Evolutionary conservation across 2,888 invertebrate genomes (phyloP), one percentile per base, ranked within the genome.

Genomic region (Drosophila neoperkinsi): DNA sequence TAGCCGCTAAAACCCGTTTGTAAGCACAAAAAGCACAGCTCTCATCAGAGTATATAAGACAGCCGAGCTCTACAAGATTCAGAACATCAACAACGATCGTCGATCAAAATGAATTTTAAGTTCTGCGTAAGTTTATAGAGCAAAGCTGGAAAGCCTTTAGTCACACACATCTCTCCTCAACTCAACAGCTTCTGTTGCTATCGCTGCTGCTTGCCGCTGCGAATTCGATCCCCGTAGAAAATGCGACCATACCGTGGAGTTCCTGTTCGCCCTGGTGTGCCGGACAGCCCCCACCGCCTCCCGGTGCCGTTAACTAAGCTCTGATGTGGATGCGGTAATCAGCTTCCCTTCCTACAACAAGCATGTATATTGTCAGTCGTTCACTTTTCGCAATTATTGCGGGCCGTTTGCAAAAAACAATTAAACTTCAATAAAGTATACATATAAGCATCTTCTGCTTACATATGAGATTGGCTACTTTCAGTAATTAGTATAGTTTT

Each of bases 181-280:
- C 13, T 11, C n/a, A n/a, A 11, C 9, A 88, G 83, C 7, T 85
- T 7, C 4, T 74, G 13, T 7, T 85, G 30, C 31, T 88, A 34
- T 66, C 80, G n/a, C 55, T 88, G 49, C 30, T 88, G 43, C 13
- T 74, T 28, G 71, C 62, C 18, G 57, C 52, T 5, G 64, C 31
- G 9, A 34, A 30, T 43, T 68, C 34, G 3, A 51, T 41, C 9
- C 71, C 79, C 21, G 18, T 21, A 3, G n/a, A 9, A 18, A 25
- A 3, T 6, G 18, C 52, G 13, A 21, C 57, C 21, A 49, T 55
- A 5, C 34, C 67, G 0, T 16, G 25, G n/a, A 71, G 72, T 4
- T 57, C 78, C n/a, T 87, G 84, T 46, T 41, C 73, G 13, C 84
- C 88, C 0, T 87, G 87, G 84, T 86, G 84, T 25, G 84, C 84